Evolutionary conservation across 2,888 invertebrate genomes (phyloP), one percentile per base, ranked within the genome.

Genomic region (Plusia festucae): DNA sequence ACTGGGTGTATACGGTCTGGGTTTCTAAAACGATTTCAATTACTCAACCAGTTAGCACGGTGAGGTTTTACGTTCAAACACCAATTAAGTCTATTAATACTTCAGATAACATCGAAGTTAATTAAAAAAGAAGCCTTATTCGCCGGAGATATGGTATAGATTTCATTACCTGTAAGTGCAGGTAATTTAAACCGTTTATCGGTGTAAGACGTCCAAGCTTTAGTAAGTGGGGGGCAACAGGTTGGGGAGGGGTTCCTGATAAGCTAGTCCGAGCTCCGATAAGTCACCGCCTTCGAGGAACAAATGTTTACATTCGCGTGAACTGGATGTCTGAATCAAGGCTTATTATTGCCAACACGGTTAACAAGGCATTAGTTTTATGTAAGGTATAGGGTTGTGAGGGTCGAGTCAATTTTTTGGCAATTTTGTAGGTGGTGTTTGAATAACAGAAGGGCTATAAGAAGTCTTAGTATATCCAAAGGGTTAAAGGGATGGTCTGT

Each of bases 211-310:
- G 15, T 49, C 51, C 32, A 51, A 53, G 62, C 51, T 53, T n/a
- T 64, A 53, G 44, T 53, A 27, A 27, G 60, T 22, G 53, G 34
- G 59, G 68, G 65, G 84, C 86, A 85, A 86, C 85, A 86, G 84
- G 86, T 86, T 65, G 49, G 40, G 32, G 18, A 27, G 53, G 54
- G 32, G 53, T 63, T 60, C 81, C 83, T 68, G 84, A 85, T 85
- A 79, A 82, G 72, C 67, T 59, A 34, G 63, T 65, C 60, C 61
- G 54, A 32, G 73, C 53, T 52, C 52, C 61, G 72, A 73, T 79
- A 81, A 80, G 69, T 73, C 51, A 27, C 40, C 66, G 68, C 68
- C 61, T 68, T 24, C 24, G n/a, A 18, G 11, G 53, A 51, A 64
- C 44, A 61, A 65, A 67, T 58, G 56, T 70, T 53, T 75, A 56